Evolutionary conservation across 2,888 invertebrate species (phyloP).

Genomic region (Drosophila lacicola): DNA sequence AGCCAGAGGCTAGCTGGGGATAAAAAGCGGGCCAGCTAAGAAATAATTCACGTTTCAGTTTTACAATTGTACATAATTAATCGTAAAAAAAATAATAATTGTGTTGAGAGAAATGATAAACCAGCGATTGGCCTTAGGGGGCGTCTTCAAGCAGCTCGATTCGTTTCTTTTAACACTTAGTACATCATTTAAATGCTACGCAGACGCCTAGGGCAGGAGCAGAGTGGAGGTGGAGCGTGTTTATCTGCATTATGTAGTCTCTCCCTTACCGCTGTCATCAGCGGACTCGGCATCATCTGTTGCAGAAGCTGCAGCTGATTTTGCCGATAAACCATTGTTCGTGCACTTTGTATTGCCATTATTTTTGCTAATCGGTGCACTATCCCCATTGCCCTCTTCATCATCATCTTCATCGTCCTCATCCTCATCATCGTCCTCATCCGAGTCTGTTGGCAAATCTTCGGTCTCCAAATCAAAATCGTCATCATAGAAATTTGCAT

Average conservation of each 20-base stretch:
- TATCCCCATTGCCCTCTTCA: slow-evolving; percentile 85
- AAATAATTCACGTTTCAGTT: slow-evolving; percentile 26
- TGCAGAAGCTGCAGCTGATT: slow-evolving; percentile 37
- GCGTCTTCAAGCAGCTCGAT: slow-evolving; percentile 34
- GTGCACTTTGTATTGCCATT: slow-evolving; percentile 63
- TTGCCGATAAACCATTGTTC: slow-evolving; percentile 64
- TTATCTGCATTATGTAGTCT: slow-evolving; percentile 86
- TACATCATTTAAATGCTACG: slow-evolving; percentile 55
- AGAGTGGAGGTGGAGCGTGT: slow-evolving; percentile 14
- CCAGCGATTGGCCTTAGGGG: slow-evolving; percentile 21
- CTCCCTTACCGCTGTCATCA: slow-evolving; percentile 96
- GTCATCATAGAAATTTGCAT: slow-evolving; percentile 98
- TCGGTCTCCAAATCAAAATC: slow-evolving; percentile 94
- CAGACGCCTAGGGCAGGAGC: slow-evolving; percentile 56
- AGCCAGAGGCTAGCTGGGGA: slow-evolving; percentile 30
- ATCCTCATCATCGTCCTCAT: slow-evolving; percentile 87
- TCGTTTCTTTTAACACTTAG: slow-evolving; percentile 17
- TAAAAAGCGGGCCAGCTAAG: slow-evolving; percentile 18
- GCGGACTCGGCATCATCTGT: slow-evolving; percentile 83
- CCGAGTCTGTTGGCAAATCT: slow-evolving; percentile 89
- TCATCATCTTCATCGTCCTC: slow-evolving; percentile 87
- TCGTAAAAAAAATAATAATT: slow-evolving; percentile 34
- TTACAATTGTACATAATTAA: slow-evolving; percentile 42
- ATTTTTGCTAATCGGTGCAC: slow-evolving; percentile 50
- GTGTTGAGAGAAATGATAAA: slow-evolving; percentile 24